Evolutionary conservation across 2,113 vertebrate species (phyloP), one percentile per base, ranked within the genome.

Genomic region (Piaya cayana): DNA sequence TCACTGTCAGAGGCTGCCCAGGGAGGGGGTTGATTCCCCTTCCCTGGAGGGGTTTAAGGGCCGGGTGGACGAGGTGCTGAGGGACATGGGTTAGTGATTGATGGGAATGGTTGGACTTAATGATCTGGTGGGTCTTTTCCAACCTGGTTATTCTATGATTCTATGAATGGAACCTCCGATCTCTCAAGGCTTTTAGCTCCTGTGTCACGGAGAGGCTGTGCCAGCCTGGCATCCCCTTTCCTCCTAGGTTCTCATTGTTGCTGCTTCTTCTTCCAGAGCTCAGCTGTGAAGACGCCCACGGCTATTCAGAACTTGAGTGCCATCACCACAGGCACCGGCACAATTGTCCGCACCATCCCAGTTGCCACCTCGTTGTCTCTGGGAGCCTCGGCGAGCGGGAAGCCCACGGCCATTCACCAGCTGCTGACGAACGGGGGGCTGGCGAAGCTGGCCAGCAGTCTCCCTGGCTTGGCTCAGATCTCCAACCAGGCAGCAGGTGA

Each of bases 351-450:
- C 15, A 98, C 99, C 9, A 97, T 99, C 83, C 99, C 99, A 1
- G 98, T 99, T 71, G 98, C 99, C 96, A 98, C 99, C 49, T 97
- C 98, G 3, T 92, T 98, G 60, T 96, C 98, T 5, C 94, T 98
- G 89, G 98, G 98, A 19, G 81, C 97, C 71, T 86, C 97, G 0
- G 98, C 98, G 8, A 80, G 98, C 32, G 97, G 97, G 86, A 99
- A 99, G 93, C 98, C 98, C 95, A 99, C 99, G 2, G 98, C 99
- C 74, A 99, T 99, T 93, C 99, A 99, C 95, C 99, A 99, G 94
- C 97, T 99, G 81, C 98, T 99, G 85, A 98, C 98, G 30, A 99
- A 99, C 1, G 98, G 99, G 6, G 98, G 99, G 9, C 98, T 99
- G 68, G 99, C 99, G 34, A 99, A 99, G 92, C 98, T 99, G 82